These are phyloP conservation scores for Calliopum simillimum DNA, from an alignment of 2,888 invertebrate genomes.

Conservation along the genomic window DNA sequence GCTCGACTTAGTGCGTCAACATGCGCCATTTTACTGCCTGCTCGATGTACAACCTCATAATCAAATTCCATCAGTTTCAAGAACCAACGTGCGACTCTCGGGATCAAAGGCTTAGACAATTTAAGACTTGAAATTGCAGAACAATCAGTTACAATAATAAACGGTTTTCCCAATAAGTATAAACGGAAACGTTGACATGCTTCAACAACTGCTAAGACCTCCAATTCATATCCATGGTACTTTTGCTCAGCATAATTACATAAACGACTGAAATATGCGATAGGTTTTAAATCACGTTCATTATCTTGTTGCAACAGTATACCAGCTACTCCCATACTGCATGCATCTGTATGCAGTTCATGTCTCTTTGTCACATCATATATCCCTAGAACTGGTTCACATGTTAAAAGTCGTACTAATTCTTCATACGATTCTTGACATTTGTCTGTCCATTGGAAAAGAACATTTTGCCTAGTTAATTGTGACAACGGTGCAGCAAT, in stretches of 20 bases:
- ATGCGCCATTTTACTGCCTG: constrained; percentile 35
- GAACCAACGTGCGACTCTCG: constrained; percentile 23
- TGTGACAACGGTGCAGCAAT: no score
- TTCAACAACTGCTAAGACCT: constrained; percentile 27
- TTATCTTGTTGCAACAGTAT: no score
- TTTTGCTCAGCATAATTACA: constrained; percentile 35
- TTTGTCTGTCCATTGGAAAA: neutral
- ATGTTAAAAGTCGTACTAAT: no score
- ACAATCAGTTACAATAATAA: constrained; percentile 39
- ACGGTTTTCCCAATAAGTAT: constrained; percentile 30
- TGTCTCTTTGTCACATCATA: no score
- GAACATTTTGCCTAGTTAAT: no score
- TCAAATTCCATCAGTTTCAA: constrained; percentile 18
- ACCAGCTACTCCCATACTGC: no score
- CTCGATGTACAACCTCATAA: constrained; percentile 31
- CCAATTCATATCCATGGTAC: constrained; percentile 25
- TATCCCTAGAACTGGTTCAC: no score
- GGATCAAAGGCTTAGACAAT: constrained; percentile 27
- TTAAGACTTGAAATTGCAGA: constrained; percentile 36
- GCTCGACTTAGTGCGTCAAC: constrained; percentile 41
- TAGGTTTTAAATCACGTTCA: no score
- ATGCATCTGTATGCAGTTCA: no score
- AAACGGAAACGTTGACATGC: constrained; percentile 25
- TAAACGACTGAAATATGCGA: no score
- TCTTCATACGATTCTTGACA: no score